phyloP scores from a whole-genome alignment of 2,888 invertebrate genomes.

The Molorchus minor region DNA sequence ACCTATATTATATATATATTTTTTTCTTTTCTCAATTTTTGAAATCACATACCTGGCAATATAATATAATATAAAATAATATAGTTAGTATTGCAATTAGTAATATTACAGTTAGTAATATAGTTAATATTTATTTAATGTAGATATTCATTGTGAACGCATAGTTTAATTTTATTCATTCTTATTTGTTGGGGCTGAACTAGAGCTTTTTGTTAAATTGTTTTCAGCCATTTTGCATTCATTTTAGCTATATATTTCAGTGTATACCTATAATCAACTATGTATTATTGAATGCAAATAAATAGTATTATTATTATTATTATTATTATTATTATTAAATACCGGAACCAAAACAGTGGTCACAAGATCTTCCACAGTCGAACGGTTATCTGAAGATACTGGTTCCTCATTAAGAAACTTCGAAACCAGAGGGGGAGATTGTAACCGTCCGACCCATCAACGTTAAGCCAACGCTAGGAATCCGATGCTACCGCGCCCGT shows the following conservation, averaged over 20 bases:
- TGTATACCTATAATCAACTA: background rate
- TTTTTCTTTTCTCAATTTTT: background rate
- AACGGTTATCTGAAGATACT: conserved; percentile 1
- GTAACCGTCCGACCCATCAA: conserved; percentile 22
- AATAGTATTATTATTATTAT: background rate
- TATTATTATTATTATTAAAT: too few species aligned
- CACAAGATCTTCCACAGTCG: background rate
- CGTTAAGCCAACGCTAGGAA: too few species aligned
- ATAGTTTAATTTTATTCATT: too few species aligned
- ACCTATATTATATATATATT: background rate
- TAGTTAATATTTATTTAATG: too few species aligned
- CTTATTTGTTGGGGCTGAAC: background rate
- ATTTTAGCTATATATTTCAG: background rate
- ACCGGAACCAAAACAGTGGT: background rate
- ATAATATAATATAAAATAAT: background rate
- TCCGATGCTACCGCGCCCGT: too few species aligned
- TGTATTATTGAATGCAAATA: background rate
- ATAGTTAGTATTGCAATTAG: background rate
- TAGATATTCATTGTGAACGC: too few species aligned
- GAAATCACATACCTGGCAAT: background rate
- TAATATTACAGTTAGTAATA: background rate
- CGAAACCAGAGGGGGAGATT: conserved; percentile 33
- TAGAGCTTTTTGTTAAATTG: background rate
- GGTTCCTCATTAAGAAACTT: conserved; percentile 15
- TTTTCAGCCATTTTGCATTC: background rate